These are phyloP conservation scores for Chirona hameri DNA, from an alignment of 2,888 invertebrate genomes.

Conservation along the genomic window DNA sequence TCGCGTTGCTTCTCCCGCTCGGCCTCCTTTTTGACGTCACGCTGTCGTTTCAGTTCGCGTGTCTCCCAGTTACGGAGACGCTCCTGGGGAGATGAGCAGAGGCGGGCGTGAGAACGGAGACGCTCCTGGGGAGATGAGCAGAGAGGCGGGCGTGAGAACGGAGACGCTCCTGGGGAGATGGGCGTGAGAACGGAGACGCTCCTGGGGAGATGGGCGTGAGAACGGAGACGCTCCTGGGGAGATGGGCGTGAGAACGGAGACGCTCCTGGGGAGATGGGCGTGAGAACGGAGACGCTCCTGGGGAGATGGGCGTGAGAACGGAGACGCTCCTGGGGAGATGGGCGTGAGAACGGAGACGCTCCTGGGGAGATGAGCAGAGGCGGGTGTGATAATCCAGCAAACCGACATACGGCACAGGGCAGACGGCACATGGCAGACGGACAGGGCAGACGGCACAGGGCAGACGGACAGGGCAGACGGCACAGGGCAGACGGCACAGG, in stretches of 20 bases:
- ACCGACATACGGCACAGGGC: no score
- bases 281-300: constrained; percentile 52
- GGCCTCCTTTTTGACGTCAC: constrained; percentile 84
- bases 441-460: no score
- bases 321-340: constrained; percentile 47
- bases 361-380: constrained; percentile 43
- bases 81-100: constrained; percentile 44
- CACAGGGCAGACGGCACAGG: no score
- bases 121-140: constrained; percentile 46
- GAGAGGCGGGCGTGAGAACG: no score
- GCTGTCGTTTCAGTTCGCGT: constrained; percentile 80
- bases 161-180: constrained; percentile 47
- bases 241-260: constrained; percentile 47
- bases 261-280: constrained; percentile 46
- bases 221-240: constrained; percentile 51
- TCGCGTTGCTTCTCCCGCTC: constrained; percentile 79
- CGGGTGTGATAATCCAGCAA: not conserved
- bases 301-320: constrained; percentile 46
- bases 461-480: no score
- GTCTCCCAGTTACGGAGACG: constrained; percentile 72
- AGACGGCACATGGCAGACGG: no score
- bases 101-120: no score
- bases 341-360: constrained; percentile 51
- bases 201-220: constrained; percentile 44
- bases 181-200: constrained; percentile 51